Base-by-base conservation (phyloP, 2,888 invertebrate species). In the Lithophane semibrunnea region DNA sequence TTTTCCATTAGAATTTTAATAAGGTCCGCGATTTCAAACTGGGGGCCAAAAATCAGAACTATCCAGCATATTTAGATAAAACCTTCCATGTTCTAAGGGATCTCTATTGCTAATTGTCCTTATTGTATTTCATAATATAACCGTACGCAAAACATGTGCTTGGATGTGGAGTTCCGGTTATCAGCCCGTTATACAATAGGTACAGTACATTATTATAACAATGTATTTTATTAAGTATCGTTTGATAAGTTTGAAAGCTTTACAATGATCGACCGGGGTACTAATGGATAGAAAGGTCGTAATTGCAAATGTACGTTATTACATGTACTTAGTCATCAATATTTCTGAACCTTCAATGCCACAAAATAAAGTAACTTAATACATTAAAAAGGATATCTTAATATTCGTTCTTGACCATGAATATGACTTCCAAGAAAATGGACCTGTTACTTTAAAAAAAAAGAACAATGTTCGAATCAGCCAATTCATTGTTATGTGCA, bases 401-500 rank as follows among this genome's bases (percentile, higher is more conserved):
- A 74, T 60, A 64, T 68, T 65, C 44, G 71, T 49, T 64, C 71
- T 67, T 83, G 71, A 79, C 79, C 64, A 61, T 74, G 77, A 67
- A 47, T n/a, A 52, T 24, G 16, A 73, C 9, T 58, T 66, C 18
- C 49, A 60, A 54, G 37, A 60, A 66, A 49, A 21, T 49, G 13
- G 37, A 68, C 37, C 52, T 9, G 52, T 12, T 54, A 47, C 63
- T 37, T 37, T 29, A 29, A 37, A 21, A 66, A 21, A 54, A 49
- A 37, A 24, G 5, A 58, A 24, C 56, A 68, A 12, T 63, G 12
- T 16, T 42, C 5, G 9, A 56, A 24, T 84, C 42, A 49, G 67
- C 84, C 75, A 83, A 85, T 86, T 86, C 77, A 91, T 91, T 92
- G 84, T 88, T 88, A 88, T 89, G 89, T 87, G 75, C 80, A 78